Base-by-base conservation (phyloP, 2,797 vertebrate species). In the Megalops cyprinoides region DNA sequence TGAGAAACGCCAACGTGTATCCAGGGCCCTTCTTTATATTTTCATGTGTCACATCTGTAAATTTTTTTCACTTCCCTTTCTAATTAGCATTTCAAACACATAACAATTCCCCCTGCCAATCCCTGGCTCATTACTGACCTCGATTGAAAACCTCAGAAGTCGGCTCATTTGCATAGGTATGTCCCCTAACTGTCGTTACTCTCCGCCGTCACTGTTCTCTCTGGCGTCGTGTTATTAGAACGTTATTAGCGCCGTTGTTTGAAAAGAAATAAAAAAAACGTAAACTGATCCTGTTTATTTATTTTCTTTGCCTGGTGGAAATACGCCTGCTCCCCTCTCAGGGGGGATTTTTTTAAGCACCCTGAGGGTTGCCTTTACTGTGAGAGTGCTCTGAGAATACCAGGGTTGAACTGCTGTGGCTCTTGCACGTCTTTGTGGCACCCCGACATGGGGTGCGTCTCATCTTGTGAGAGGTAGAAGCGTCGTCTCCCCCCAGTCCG, bases 31-130 rank as follows among this genome's bases (percentile, higher is more conserved):
- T 88, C 83, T 87, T 69, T 77, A 86, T 85, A 87, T 86, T 87
- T 81, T 53, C 89, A 88, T 87, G 87, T 89, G 89, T 91, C 83
- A 82, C 0, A 86, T 89, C 84, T 88, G 86, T 90, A 91, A 88
- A n/a, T n/a, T n/a, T n/a, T 79, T 91, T 91, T 91, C 77, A 85
- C 84, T 88, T 85, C 86, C 83, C 88, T 82, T 88, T 89, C 84
- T 87, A 90, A 94, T 95, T 95, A 91, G 89, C 93, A 94, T 93
- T 94, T 94, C 94, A 94, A 93, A 93, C 87, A 80, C 84, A 86
- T 78, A 88, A 87, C 87, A 87, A 89, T 92, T 88, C 91, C 90
- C 87, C 84, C 82, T 87, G 88, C 88, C 89, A 89, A 86, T 88
- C 84, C 86, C 58, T 44, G 85, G 89, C 92, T 93, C 91, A 92